phyloP scores from a whole-genome alignment of 2,888 invertebrate genomes.

The Pollenia amentaria region DNA sequence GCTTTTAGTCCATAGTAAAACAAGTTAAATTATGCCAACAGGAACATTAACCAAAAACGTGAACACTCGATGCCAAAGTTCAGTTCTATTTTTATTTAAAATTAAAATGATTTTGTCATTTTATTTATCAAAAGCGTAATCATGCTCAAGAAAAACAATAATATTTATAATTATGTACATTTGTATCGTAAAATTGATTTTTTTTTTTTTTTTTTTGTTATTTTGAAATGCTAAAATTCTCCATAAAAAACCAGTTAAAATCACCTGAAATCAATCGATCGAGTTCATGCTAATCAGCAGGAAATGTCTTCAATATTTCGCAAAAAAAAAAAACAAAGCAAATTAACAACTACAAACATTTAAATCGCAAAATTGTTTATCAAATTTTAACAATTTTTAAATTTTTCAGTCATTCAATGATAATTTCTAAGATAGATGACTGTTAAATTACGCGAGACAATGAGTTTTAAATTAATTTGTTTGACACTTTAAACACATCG shows the following conservation, averaged over 20 bases:
- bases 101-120: constrained; percentile 6
- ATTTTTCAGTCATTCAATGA: neutral
- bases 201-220: too few species aligned
- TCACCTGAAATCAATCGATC: neutral
- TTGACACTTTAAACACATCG: neutral
- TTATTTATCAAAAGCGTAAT: constrained; percentile 5
- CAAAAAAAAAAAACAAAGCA: neutral
- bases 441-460: constrained; percentile 11
- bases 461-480: neutral
- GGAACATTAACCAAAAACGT: constrained; percentile 67
- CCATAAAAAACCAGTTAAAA: neutral
- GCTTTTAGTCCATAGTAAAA: constrained; percentile 38
- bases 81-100: constrained; percentile 15
- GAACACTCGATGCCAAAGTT: constrained; percentile 66
- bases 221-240: neutral
- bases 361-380: neutral
- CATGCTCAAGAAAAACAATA: neutral
- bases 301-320: constrained; percentile 13
- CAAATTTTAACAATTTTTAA: neutral
- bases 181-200: constrained; percentile 2
- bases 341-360: neutral
- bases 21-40: constrained; percentile 45
- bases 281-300: neutral
- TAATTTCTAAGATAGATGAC: constrained; percentile 1
- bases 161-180: neutral